Conservation (phyloP, 2,888 invertebrate genomes). For the Bugula neritina region DNA sequence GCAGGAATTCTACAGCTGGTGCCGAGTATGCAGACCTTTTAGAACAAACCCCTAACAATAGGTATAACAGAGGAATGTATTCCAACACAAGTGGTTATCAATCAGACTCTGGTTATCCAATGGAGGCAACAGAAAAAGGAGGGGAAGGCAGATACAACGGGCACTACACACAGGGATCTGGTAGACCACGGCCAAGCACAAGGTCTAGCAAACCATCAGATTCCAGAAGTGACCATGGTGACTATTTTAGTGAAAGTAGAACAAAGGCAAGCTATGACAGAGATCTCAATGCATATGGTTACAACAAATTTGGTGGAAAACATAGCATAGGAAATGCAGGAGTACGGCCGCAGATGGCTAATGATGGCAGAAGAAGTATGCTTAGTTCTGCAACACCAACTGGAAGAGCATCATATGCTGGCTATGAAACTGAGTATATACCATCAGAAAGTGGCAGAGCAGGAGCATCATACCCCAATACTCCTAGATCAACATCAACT, state of each 20-base stretch:
- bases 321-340: neutral
- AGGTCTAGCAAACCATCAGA: slow-evolving; percentile 1
- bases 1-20: slow-evolving; percentile 18
- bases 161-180: neutral
- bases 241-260: slow-evolving; percentile 19
- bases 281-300: slow-evolving; percentile 1
- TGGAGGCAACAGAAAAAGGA: neutral
- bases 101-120: slow-evolving; percentile 17
- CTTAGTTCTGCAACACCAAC: slow-evolving; percentile 10
- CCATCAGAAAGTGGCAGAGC: neutral
- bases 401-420: slow-evolving; percentile 24
- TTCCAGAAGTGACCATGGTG: slow-evolving; percentile 45
- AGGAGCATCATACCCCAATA: slow-evolving; percentile 9
- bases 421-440: slow-evolving; percentile 19
- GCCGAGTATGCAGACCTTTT: slow-evolving; percentile 24
- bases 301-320: neutral
- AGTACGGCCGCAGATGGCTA: neutral
- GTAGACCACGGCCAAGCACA: neutral
- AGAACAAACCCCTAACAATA: slow-evolving; percentile 4
- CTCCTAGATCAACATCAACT: neutral
- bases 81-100: slow-evolving; percentile 12
- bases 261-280: slow-evolving; percentile 14
- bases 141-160: slow-evolving; percentile 1
- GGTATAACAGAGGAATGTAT: neutral
- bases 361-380: slow-evolving; percentile 15